A percentile compares a stretch with the other conserved stretches of the same genome.
These are phyloP conservation scores for Drosophila biarmipes DNA, from an alignment of 1,140 invertebrate species.

Conservation along the genomic window DNA sequence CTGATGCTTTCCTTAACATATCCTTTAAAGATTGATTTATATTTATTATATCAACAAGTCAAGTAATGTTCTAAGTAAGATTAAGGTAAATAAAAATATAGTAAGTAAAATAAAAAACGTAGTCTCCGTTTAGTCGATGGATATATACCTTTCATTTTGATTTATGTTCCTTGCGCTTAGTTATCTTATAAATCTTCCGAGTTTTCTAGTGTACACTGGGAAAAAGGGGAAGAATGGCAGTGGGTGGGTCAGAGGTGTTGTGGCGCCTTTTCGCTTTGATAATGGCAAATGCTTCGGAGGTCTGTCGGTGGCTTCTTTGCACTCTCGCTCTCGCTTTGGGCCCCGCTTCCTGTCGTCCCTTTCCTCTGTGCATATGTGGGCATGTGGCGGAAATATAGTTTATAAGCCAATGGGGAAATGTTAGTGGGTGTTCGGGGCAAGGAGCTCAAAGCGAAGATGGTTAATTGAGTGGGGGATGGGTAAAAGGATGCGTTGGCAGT, in stretches of 20 bases:
- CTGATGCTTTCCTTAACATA: too few species aligned
- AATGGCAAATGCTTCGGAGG: constrained; percentile 69
- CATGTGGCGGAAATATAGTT: constrained; percentile 56
- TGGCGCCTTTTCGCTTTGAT: constrained; percentile 75
- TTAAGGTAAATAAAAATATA: too few species aligned
- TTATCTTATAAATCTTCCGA: not conserved
- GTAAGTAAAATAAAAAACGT: too few species aligned
- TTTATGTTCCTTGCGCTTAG: too few species aligned
- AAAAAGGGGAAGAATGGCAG: not conserved
- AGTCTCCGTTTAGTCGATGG: too few species aligned
- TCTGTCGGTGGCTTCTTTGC: constrained; percentile 61
- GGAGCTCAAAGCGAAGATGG: constrained; percentile 13
- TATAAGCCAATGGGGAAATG: constrained; percentile 63
- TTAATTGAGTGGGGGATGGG: constrained; percentile 36
- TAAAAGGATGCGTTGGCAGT: constrained; percentile 25
- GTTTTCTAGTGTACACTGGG: not conserved
- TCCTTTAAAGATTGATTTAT: too few species aligned
- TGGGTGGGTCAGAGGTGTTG: constrained; percentile 22
- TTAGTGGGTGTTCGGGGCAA: constrained; percentile 30
- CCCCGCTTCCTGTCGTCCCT: not conserved
- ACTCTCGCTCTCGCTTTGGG: not conserved
- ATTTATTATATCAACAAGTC: too few species aligned
- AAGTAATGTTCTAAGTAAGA: too few species aligned
- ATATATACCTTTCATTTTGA: not conserved
- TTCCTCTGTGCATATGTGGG: constrained; percentile 22